A percentile compares a stretch with the other conserved stretches of the same genome.
phyloP scores from a whole-genome alignment of 2,797 vertebrate genomes.

The Centropyge bicolor region DNA sequence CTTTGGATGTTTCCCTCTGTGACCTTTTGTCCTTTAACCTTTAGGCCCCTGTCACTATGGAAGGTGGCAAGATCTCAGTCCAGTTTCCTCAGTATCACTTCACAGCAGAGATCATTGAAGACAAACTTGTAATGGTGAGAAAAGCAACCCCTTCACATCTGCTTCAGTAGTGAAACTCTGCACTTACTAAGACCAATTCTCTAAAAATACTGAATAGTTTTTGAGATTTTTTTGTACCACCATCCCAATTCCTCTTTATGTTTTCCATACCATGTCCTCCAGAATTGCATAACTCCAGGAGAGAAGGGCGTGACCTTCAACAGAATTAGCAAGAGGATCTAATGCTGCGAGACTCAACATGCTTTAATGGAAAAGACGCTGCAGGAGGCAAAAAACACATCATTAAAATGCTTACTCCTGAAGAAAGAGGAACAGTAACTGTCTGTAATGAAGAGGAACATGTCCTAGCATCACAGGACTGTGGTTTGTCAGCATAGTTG shows the following conservation, averaged over 20 bases:
- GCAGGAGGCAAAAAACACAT: neutral
- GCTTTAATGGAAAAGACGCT: conserved; percentile 19
- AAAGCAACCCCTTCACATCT: neutral
- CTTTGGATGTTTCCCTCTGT: neutral
- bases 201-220: neutral
- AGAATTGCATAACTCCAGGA: conserved; percentile 74
- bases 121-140: conserved; percentile 91
- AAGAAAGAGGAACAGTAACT: neutral
- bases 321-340: conserved; percentile 75
- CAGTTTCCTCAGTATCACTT: conserved; percentile 89
- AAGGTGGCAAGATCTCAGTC: conserved; percentile 84
- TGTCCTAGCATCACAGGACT: neutral
- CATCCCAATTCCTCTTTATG: neutral
- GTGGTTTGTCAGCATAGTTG: neutral
- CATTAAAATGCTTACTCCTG: neutral
- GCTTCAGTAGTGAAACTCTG: neutral
- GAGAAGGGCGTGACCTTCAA: conserved; percentile 80
- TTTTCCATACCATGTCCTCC: neutral
- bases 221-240: neutral
- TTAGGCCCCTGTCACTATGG: conserved; percentile 87
- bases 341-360: conserved; percentile 57
- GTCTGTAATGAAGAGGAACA: neutral
- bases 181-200: neutral
- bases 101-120: conserved; percentile 86
- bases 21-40: conserved; percentile 29